These are phyloP conservation scores for Peromyscus attwateri DNA, from an alignment of 2,797 vertebrate genomes.

Conservation along the genomic window DNA sequence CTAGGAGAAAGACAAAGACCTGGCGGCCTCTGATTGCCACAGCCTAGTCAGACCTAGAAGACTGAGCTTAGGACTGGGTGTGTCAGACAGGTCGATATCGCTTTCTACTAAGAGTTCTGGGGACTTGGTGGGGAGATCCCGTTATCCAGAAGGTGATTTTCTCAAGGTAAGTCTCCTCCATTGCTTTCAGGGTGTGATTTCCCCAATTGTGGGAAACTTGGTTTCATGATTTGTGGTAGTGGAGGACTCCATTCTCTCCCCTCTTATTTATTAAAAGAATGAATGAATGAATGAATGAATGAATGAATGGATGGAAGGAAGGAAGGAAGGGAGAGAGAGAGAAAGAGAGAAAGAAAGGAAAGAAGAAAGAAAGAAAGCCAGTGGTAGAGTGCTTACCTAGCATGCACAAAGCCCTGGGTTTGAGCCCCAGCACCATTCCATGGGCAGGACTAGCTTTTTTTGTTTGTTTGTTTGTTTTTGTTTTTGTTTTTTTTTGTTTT, in stretches of 20 bases:
- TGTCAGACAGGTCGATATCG: not conserved
- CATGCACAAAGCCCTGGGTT: not conserved
- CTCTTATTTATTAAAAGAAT: not conserved
- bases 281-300: not conserved
- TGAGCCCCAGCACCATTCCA: not conserved
- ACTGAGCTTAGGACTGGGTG: not conserved
- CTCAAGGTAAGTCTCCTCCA: not conserved
- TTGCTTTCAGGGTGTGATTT: not conserved
- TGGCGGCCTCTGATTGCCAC: not conserved
- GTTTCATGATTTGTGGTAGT: not conserved
- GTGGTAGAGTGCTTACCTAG: not conserved
- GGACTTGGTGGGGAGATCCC: not conserved
- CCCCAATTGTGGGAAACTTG: not conserved
- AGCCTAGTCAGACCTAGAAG: not conserved
- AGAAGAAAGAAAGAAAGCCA: too few relatives aligned
- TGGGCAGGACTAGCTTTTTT: constrained; percentile 12
- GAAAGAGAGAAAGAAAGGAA: too few relatives aligned
- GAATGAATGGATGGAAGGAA: too few relatives aligned
- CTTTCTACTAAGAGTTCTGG: constrained; percentile 30
- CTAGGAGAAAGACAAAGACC: constrained; percentile 38
- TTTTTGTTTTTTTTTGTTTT: too few relatives aligned
- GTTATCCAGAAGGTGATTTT: not conserved
- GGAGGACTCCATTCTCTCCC: not conserved
- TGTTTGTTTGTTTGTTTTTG: too few relatives aligned
- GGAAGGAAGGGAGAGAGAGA: too few relatives aligned